These are phyloP conservation scores for Mohoua ochrocephala DNA, from an alignment of 2,113 vertebrate species.

Conservation along the genomic window DNA sequence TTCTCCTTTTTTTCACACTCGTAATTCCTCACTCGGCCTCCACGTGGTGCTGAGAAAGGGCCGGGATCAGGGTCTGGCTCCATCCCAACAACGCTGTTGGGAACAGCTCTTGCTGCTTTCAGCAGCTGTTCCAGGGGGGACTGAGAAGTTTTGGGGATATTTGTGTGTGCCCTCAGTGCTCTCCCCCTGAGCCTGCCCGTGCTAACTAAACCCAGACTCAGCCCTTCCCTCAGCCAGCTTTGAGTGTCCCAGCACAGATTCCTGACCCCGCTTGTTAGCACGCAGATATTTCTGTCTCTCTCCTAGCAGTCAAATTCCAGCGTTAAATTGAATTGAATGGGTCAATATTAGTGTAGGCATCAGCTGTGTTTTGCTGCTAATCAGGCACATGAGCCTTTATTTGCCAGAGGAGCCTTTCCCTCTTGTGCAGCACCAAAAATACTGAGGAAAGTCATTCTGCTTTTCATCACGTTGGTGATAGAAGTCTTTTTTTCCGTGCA, in stretches of 20 bases:
- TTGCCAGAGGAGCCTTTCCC: not conserved
- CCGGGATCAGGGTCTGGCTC: slow-evolving; percentile 47
- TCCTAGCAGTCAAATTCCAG: not conserved
- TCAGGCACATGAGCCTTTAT: not conserved
- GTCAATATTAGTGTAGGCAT: slow-evolving; percentile 28
- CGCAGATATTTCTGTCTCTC: not conserved
- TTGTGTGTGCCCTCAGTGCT: not conserved
- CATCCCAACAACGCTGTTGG: not conserved
- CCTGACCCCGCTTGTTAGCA: not conserved
- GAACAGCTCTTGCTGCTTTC: not conserved
- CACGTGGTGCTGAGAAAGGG: not conserved
- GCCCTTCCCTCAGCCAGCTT: not conserved
- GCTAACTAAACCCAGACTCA: not conserved
- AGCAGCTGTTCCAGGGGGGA: not conserved
- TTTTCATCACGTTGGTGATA: not conserved
- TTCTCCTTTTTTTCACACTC: slow-evolving; percentile 19
- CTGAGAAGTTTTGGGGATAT: not conserved
- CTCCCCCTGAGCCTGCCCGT: not conserved
- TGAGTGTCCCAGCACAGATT: not conserved
- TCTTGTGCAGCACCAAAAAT: not conserved
- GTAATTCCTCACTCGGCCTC: not conserved
- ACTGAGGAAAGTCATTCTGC: not conserved
- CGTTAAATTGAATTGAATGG: not conserved
- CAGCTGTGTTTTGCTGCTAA: not conserved
- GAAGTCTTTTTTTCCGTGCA: not conserved